Evolutionary conservation across 1,140 invertebrate species (phyloP).

Genomic region (Caenorhabditis elegans): WBcel235 BX284604.4:15265001-15265500

Average conservation of each 20-base stretch:
- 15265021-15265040: constrained; percentile 32
- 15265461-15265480: constrained; percentile 37
- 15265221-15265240: constrained; percentile 48
- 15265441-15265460: not conserved
- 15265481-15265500: constrained; percentile 1
- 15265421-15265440: constrained; percentile 22
- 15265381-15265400: constrained; percentile 42
- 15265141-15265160: constrained; percentile 52
- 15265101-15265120: constrained; percentile 43
- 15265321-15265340: constrained; percentile 71
- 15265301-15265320: constrained; percentile 68
- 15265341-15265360: constrained; percentile 67
- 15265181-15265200: constrained; percentile 71
- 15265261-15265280: constrained; percentile 73
- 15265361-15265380: constrained; percentile 67
- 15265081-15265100: not conserved
- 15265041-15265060: constrained; percentile 25
- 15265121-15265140: constrained; percentile 67
- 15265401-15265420: constrained; percentile 39
- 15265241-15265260: constrained; percentile 68
- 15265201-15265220: constrained; percentile 70
- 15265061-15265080: constrained; percentile 36
- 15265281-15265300: constrained; percentile 67
- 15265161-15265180: constrained; percentile 68
- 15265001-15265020: constrained; percentile 44